These are phyloP conservation scores for Pipa parva DNA, from an alignment of 2,113 vertebrate genomes.

Conservation along the genomic window DNA sequence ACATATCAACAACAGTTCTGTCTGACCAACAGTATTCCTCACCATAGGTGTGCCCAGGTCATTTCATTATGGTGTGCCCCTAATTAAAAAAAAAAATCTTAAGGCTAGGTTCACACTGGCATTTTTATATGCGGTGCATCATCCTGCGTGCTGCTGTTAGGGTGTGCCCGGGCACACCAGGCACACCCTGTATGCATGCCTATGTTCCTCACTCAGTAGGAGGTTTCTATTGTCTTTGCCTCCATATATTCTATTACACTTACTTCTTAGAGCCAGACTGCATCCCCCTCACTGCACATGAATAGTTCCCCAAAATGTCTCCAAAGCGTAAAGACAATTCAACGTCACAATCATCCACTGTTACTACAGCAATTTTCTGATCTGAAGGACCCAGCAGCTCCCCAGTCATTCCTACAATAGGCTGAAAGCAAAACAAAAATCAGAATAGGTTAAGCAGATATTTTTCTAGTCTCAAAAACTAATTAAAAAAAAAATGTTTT, in stretches of 20 bases:
- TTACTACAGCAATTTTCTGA: conserved; percentile 86
- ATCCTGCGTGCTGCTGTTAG: too few species aligned
- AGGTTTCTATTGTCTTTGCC: neutral
- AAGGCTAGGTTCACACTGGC: too few species aligned
- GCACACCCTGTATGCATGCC: too few species aligned
- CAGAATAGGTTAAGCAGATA: neutral
- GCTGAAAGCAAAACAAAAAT: conserved; percentile 57
- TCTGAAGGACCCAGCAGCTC: conserved; percentile 88
- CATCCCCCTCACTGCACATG: conserved; percentile 84
- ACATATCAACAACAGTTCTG: too few species aligned
- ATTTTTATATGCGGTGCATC: too few species aligned
- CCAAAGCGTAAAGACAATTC: conserved; percentile 83
- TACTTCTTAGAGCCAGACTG: conserved; percentile 92
- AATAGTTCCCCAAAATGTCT: conserved; percentile 79
- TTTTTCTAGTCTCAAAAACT: too few species aligned
- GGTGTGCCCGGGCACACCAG: too few species aligned
- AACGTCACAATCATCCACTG: conserved; percentile 83
- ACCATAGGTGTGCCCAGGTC: neutral
- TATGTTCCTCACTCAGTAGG: too few species aligned
- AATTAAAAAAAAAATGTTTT: too few species aligned
- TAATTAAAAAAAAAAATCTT: too few species aligned
- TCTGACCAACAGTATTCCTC: neutral
- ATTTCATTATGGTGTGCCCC: neutral
- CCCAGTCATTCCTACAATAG: conserved; percentile 76
- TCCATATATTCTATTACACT: conserved; percentile 37